phyloP scores from a whole-genome alignment of 2,888 invertebrate genomes.

The Platycheirus rosarum region DNA sequence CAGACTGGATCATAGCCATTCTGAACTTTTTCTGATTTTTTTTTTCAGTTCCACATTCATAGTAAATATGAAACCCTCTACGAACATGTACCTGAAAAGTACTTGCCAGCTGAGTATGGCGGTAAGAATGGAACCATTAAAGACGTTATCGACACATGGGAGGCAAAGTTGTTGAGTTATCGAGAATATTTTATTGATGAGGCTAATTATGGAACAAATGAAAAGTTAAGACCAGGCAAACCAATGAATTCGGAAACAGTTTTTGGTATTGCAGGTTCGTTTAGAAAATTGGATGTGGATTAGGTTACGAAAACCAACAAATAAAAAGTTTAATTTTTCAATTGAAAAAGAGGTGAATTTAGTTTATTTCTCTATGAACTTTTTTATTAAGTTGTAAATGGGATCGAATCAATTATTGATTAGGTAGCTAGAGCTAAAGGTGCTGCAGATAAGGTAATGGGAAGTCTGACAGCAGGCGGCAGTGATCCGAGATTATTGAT shows the following conservation, averaged over 20 bases:
- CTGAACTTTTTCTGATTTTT: not conserved
- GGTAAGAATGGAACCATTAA: conserved; percentile 85
- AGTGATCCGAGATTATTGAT: not conserved
- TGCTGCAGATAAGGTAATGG: not conserved
- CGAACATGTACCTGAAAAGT: conserved; percentile 85
- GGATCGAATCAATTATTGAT: not conserved
- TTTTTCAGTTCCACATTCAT: conserved; percentile 79
- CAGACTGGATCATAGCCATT: too few species aligned
- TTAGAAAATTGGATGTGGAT: conserved; percentile 81
- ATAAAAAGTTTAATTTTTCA: not conserved
- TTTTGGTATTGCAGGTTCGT: conserved; percentile 81
- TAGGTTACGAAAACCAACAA: conserved; percentile 69
- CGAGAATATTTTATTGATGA: conserved; percentile 80
- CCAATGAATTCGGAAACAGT: conserved; percentile 79
- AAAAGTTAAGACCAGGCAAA: conserved; percentile 79
- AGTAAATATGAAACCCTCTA: conserved; percentile 86
- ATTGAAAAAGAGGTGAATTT: conserved; percentile 21
- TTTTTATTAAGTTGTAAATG: not conserved
- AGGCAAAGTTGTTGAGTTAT: conserved; percentile 79
- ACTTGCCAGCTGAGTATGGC: conserved; percentile 87
- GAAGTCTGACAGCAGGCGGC: not conserved
- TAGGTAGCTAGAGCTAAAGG: not conserved
- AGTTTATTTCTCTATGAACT: not conserved
- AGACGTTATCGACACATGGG: conserved; percentile 80
- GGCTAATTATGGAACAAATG: conserved; percentile 79